Base-by-base conservation (phyloP, 1,140 invertebrate species). In the Papilio aristodemus region DNA sequence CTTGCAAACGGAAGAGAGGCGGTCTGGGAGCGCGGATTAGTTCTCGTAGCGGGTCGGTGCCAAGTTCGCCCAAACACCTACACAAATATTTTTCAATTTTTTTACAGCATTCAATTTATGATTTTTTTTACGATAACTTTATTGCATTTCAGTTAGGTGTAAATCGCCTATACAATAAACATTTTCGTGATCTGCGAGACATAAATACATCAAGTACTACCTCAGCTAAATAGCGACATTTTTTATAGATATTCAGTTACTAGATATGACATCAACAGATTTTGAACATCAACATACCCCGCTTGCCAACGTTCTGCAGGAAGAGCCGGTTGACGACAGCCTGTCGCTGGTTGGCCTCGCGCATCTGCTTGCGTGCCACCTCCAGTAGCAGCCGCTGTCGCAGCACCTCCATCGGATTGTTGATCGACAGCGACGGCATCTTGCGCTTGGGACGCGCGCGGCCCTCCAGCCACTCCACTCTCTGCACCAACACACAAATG, bases 391-490 rank as follows among this genome's bases (percentile, higher is more conserved):
- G 92, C 75, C 95, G 92, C 83, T 95, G 94, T 62, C 95, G 93
- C 2, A 96, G 92, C 37, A 96, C 95, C 84, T 96, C 95, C 92
- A 96, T 92, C 8, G 95, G 95, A 89, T 95, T 95, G 76, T 95
- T 95, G 83, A 96, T 95, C 54, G 95, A 96, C 43, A 96, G 91
- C 46, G 95, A 95, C 32, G 94, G 94, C 84, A 93, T 93, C 85
- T 93, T 93, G 72, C 93, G 92, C 78, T 93, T 93, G 68, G 85
- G 77, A 41, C 89, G 85, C 32, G 81, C 72, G 63, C 82, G 83
- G n/a, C 78, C 76, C 63, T 86, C 84, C 50, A 75, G 80, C 8
- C 80, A 63, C 10, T 78, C 83, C 11, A 69, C 68, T 70, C 79
- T 86, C 86, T 89, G 79, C 10, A 22, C 43, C 39, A 74, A 73